Conservation (phyloP, 2,797 vertebrate genomes). For the Sebastes umbrosus region DNA sequence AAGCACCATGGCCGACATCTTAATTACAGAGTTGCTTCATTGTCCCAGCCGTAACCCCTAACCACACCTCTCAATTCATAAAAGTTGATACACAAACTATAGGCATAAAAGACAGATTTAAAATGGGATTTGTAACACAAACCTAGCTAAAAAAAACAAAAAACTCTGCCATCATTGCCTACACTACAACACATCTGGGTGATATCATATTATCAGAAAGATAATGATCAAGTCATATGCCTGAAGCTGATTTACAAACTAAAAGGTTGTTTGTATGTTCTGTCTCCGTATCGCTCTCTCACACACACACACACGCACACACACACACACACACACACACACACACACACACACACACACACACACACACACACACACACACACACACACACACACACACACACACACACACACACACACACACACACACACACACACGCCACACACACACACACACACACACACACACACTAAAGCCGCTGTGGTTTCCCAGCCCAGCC, state of each 20-base stretch:
- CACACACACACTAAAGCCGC: neutral
- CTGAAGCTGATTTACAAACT: constrained; percentile 13
- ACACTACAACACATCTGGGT: neutral
- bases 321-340: neutral
- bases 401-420: constrained; percentile 1
- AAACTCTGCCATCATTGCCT: neutral
- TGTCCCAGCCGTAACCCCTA: constrained; percentile 31
- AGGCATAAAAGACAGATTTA: constrained; percentile 9
- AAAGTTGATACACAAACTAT: constrained; percentile 38
- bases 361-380: neutral
- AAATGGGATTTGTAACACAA: neutral
- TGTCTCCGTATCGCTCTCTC: neutral
- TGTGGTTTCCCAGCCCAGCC: constrained; percentile 53
- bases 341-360: constrained; percentile 6
- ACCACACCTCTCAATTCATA: constrained; percentile 39
- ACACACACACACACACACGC: neutral
- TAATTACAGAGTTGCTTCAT: constrained; percentile 51
- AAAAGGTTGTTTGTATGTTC: neutral
- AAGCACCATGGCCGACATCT: neutral
- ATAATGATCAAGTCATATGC: constrained; percentile 1
- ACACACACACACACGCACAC: neutral
- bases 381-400: constrained; percentile 1
- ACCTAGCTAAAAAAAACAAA: neutral
- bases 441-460: neutral
- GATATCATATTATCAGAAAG: neutral